phyloP scores from a whole-genome alignment of 2,113 vertebrate species.

The Thymallus thymallus region DNA sequence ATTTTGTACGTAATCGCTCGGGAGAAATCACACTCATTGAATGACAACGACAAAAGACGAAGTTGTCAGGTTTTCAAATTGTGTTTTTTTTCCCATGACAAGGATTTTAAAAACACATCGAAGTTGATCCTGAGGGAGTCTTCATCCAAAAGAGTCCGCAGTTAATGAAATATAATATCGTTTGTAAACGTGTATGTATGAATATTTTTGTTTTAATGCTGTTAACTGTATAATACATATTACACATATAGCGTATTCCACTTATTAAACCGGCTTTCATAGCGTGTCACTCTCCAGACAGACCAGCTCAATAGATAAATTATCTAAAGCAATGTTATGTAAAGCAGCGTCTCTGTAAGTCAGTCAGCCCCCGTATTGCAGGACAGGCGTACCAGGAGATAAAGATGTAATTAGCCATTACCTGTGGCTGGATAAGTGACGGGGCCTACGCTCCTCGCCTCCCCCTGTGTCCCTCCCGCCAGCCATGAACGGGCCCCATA shows the following conservation, averaged over 20 bases:
- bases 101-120: slow-evolving; percentile 72
- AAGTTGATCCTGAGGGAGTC: slow-evolving; percentile 26
- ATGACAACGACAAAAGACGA: slow-evolving; percentile 39
- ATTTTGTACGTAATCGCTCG: slow-evolving; percentile 70
- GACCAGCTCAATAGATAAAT: slow-evolving; percentile 42
- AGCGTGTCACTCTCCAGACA: slow-evolving; percentile 33
- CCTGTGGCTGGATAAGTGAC: slow-evolving; percentile 67
- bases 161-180: slow-evolving; percentile 61
- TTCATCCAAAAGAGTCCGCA: slow-evolving; percentile 51
- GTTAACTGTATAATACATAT: background rate
- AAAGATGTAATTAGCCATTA: slow-evolving; percentile 73
- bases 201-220: background rate
- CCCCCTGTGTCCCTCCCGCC: slow-evolving; percentile 59
- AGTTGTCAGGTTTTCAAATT: slow-evolving; percentile 69
- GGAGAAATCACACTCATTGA: slow-evolving; percentile 61
- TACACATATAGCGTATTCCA: slow-evolving; percentile 42
- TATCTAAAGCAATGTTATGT: slow-evolving; percentile 41
- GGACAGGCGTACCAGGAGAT: slow-evolving; percentile 53
- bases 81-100: slow-evolving; percentile 76
- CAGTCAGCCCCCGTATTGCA: slow-evolving; percentile 43
- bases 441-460: slow-evolving; percentile 43
- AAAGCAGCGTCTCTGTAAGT: slow-evolving; percentile 49
- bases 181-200: slow-evolving; percentile 62
- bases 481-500: slow-evolving; percentile 65
- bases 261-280: slow-evolving; percentile 45